A percentile compares a stretch with the other conserved stretches of the same genome.
phyloP scores from a whole-genome alignment of 2,888 invertebrate species.

The Muschampia staudingeri region DNA sequence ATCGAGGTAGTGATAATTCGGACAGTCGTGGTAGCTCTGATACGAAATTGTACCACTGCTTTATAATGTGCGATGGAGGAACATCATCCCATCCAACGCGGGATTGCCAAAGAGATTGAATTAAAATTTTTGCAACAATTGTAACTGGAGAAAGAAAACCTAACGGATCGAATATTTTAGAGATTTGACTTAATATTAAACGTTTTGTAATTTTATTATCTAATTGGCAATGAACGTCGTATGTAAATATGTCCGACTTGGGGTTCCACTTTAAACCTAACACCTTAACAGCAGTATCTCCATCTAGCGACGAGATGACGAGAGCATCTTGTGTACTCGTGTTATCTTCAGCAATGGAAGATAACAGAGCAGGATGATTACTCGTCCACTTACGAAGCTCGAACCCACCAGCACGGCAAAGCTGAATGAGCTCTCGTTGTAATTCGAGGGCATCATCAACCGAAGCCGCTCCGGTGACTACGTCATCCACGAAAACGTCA shows the following conservation, averaged over 20 bases:
- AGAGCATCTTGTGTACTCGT: neutral
- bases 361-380: neutral
- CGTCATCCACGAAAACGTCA: neutral
- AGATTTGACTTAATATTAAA: conserved; percentile 1
- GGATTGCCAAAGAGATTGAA: neutral
- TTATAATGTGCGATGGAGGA: neutral
- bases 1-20: neutral
- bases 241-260: neutral
- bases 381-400: conserved; percentile 23
- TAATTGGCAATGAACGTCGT: neutral
- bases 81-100: conserved; percentile 2
- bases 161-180: conserved; percentile 20
- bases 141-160: neutral
- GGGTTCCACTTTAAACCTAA: neutral
- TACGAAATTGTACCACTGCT: neutral
- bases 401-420: conserved; percentile 7
- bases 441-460: conserved; percentile 1
- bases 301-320: conserved; percentile 8
- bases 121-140: neutral
- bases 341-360: neutral
- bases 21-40: neutral
- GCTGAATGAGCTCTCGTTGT: conserved; percentile 13
- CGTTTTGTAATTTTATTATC: neutral
- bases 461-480: neutral
- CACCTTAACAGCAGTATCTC: neutral